A percentile compares a stretch with the other conserved stretches of the same genome.
Conservation (phyloP, 2,797 vertebrate species). For the Poecilia picta region DNA sequence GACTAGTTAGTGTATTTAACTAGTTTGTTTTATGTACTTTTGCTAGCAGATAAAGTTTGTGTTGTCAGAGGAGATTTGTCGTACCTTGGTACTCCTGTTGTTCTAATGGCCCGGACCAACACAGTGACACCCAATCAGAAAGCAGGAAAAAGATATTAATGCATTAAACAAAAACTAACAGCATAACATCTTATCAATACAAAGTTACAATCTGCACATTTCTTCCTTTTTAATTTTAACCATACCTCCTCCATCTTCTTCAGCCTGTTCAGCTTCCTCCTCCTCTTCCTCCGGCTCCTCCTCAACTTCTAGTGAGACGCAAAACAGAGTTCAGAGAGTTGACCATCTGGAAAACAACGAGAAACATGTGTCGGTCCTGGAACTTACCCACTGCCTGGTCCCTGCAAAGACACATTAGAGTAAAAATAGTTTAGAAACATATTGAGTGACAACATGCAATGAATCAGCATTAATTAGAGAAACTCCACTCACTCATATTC, state of each 20-base stretch:
- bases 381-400: conserved; percentile 76
- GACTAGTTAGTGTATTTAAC: background rate
- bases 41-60: background rate
- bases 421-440: conserved; percentile 6
- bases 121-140: conserved; percentile 31
- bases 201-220: background rate
- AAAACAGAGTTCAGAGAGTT: background rate
- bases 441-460: background rate
- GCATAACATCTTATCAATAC: background rate
- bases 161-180: background rate
- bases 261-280: conserved; percentile 25
- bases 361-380: background rate
- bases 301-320: conserved; percentile 48
- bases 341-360: accelerated
- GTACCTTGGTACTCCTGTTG: conserved; percentile 77
- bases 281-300: conserved; percentile 47
- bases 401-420: conserved; percentile 41
- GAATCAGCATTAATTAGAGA: background rate
- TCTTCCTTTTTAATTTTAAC: background rate
- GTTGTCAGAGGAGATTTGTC: background rate
- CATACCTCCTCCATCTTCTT: conserved; percentile 62
- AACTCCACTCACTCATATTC: conserved; percentile 73
- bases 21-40: background rate
- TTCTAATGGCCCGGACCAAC: conserved; percentile 54
- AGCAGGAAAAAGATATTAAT: conserved; percentile 23